A percentile compares a stretch with the other conserved stretches of the same genome.
These are phyloP conservation scores for Aptenodytes patagonicus DNA, from an alignment of 2,113 vertebrate species.

Conservation along the genomic window DNA sequence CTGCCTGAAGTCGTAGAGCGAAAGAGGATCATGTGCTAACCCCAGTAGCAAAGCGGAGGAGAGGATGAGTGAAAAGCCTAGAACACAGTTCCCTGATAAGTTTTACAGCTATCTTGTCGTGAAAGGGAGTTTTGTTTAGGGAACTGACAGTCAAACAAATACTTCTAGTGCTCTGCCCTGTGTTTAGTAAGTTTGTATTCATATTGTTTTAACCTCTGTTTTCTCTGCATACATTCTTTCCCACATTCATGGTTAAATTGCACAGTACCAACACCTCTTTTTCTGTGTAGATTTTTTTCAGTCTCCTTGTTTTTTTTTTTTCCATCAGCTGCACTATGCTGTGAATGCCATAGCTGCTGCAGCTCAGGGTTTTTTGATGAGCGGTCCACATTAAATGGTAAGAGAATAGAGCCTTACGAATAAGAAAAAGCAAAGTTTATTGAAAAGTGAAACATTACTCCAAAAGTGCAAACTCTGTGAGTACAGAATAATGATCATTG, in stretches of 20 bases:
- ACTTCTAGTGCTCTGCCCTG: background rate
- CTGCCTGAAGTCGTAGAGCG: background rate
- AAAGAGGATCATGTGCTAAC: background rate
- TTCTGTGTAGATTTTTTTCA: background rate
- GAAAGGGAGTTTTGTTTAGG: background rate
- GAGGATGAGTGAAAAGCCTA: background rate
- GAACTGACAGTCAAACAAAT: background rate
- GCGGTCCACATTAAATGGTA: background rate
- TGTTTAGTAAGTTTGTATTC: fast-evolving
- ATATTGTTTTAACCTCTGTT: background rate
- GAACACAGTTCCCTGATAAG: background rate
- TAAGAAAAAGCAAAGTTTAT: slow-evolving; percentile 27
- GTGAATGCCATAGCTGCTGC: background rate
- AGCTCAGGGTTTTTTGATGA: background rate
- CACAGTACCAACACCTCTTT: background rate
- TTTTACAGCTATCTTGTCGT: background rate
- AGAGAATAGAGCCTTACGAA: background rate
- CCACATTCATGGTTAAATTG: background rate
- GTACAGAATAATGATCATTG: background rate
- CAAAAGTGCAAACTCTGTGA: background rate
- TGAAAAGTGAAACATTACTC: background rate
- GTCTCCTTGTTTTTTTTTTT: background rate
- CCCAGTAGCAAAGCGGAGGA: background rate
- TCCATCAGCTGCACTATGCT: background rate
- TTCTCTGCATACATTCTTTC: background rate